These are phyloP conservation scores for Chironomus tentans DNA, from an alignment of 2,888 invertebrate genomes.

Conservation along the genomic window DNA sequence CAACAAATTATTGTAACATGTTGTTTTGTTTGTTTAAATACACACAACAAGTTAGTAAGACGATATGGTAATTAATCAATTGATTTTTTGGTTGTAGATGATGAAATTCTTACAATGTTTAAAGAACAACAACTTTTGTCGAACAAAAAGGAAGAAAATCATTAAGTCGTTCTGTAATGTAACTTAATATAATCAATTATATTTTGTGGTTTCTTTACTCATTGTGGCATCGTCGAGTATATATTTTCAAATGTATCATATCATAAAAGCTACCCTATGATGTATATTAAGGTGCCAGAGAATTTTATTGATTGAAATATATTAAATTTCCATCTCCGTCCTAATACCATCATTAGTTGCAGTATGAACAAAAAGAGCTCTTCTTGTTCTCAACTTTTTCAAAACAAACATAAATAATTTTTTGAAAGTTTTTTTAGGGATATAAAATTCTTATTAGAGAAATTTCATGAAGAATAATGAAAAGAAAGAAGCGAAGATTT, in stretches of 20 bases:
- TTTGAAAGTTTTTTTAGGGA: too few species aligned
- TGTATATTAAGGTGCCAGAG: not conserved
- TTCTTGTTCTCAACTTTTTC: not conserved
- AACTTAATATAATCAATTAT: slow-evolving; percentile 13
- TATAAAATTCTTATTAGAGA: too few species aligned
- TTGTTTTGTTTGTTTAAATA: too few species aligned
- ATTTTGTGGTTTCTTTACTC: not conserved
- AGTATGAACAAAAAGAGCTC: too few species aligned
- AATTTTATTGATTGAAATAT: not conserved
- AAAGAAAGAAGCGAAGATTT: too few species aligned
- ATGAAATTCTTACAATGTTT: not conserved
- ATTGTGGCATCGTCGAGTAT: not conserved
- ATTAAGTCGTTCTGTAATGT: not conserved
- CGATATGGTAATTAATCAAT: slow-evolving; percentile 10
- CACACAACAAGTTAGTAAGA: not conserved
- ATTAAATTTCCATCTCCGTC: not conserved
- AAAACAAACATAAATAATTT: too few species aligned
- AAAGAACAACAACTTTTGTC: too few species aligned
- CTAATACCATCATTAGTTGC: not conserved
- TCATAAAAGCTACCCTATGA: too few species aligned
- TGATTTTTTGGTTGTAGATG: not conserved
- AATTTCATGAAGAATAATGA: too few species aligned
- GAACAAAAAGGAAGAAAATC: not conserved
- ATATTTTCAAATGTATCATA: too few species aligned
- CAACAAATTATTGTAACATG: too few species aligned